phyloP scores from a whole-genome alignment of 2,888 invertebrate species.

The Chrysolina americana region DNA sequence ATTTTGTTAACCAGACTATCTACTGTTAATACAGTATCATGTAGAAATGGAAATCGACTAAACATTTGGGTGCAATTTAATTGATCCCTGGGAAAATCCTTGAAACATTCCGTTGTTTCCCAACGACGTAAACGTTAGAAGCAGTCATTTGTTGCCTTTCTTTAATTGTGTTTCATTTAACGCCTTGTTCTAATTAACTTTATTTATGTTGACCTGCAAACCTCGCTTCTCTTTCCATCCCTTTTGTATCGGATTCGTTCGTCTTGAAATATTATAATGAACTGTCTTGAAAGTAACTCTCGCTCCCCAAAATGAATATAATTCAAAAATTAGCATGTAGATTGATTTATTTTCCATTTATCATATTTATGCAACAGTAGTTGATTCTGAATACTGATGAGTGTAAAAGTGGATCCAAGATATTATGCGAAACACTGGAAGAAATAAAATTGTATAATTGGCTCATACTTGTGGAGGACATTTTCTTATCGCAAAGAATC shows the following conservation, averaged over 20 bases:
- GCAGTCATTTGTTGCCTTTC: constrained; percentile 5
- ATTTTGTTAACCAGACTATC: too few relatives aligned
- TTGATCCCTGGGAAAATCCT: background rate
- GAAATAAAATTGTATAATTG: too few relatives aligned
- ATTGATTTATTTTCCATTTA: background rate
- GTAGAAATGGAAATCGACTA: background rate
- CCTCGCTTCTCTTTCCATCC: background rate
- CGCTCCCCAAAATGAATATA: background rate
- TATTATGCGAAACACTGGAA: too few relatives aligned
- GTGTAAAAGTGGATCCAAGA: too few relatives aligned
- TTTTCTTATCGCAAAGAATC: background rate
- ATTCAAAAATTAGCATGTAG: background rate
- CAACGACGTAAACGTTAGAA: background rate
- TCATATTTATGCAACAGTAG: background rate
- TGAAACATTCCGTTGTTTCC: background rate
- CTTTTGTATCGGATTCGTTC: background rate
- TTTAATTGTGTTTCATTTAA: background rate
- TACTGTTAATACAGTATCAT: too few relatives aligned
- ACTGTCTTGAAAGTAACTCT: background rate
- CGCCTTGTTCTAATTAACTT: constrained; percentile 8
- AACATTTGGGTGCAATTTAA: background rate
- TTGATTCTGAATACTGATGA: too few relatives aligned
- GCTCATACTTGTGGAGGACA: too few relatives aligned
- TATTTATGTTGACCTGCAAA: background rate
- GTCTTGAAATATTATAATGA: constrained; percentile 1